Evolutionary conservation across 2,113 vertebrate genomes (phyloP), one percentile per base, ranked within the genome.

Genomic region (Lophotis ruficrista): DNA sequence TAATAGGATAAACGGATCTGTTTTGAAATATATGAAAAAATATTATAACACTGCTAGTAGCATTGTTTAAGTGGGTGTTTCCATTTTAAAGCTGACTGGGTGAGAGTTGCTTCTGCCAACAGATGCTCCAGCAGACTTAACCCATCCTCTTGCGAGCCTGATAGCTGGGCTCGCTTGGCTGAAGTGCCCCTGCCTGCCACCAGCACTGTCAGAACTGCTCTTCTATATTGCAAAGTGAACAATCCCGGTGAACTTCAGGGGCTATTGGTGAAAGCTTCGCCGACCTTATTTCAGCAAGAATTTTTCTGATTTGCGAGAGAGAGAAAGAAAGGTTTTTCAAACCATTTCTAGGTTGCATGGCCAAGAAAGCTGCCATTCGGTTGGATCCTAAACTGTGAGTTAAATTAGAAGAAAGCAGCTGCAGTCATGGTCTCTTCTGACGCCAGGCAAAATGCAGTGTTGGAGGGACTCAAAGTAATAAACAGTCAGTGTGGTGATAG

Each of bases 1-100:
- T 82, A 91, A 83, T 84, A 93, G 69, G 81, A 93, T 91, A 82
- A 96, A 88, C 0, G 4, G 31, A 50, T 96, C 83, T 79, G 35
- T 48, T 92, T 61, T 81, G 76, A 83, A 81, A 85, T 62, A n/a
- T 6, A 83, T 3, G 1, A 86, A 68, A 95, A 93, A 87, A 71
- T 71, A 58, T 37, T 80, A 18, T 15, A 89, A 61, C 3, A 2
- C 45, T 83, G 54, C 66, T 51, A 75, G 65, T 53, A 82, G 76
- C 62, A 78, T 89, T 37, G 27, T 37, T 80, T 60, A 54, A 84
- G 38, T 56, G 87, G 54, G 35, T 48, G 68, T 93, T 91, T 90
- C 82, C 71, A n/a, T 79, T 91, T 91, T 45, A 77, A 92, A 94
- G 30, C 45, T 91, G 54, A n/a, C 73, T 60, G 80, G 24, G 12